Evolutionary conservation across 2,113 vertebrate species (phyloP), one percentile per base, ranked within the genome.

Genomic region (Pseudorasbora parva): DNA sequence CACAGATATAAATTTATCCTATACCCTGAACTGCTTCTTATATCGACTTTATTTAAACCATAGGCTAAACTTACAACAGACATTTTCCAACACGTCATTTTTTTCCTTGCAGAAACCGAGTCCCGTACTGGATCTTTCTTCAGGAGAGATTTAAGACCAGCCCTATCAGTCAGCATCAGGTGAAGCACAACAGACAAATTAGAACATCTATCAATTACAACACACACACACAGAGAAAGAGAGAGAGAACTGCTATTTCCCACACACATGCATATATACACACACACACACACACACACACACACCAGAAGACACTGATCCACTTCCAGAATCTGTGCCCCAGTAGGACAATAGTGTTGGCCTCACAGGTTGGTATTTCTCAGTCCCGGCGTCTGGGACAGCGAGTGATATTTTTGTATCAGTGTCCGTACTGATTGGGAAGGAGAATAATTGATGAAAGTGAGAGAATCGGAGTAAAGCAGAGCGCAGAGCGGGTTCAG

Each of bases 361-460:
- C 89, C 90, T 93, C 43, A 41, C 11, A 92, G 91, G 93, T 92
- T 89, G 92, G 91, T 92, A 82, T 86, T 81, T 81, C 83, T 82
- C 72, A 69, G 86, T 45, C 85, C 57, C 83, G 19, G 81, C 92
- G 89, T 91, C 71, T 96, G 95, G 95, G 94, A 93, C 90, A 85
- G 88, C 91, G 94, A 93, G 93, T 93, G 92, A 94, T 92, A 93
- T 89, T 91, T 21, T 88, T 94, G 91, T 93, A 93, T 93, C 94
- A 93, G 94, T 96, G 94, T 95, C 94, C 92, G 92, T 87, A 79
- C 93, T 95, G 95, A 96, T 96, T 95, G 96, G 95, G 82, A 71
- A 72, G 95, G 95, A 94, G 94, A 93, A 96, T 97, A 96, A 96
- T 96, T 96, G 94, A 97, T 97, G 96, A 94, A 92, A 94, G 93